Percentiles rank a stretch among this genome's conserved stretches.
phyloP scores from a whole-genome alignment of 2,113 vertebrate species.

The Notarius quadriscutis region DNA sequence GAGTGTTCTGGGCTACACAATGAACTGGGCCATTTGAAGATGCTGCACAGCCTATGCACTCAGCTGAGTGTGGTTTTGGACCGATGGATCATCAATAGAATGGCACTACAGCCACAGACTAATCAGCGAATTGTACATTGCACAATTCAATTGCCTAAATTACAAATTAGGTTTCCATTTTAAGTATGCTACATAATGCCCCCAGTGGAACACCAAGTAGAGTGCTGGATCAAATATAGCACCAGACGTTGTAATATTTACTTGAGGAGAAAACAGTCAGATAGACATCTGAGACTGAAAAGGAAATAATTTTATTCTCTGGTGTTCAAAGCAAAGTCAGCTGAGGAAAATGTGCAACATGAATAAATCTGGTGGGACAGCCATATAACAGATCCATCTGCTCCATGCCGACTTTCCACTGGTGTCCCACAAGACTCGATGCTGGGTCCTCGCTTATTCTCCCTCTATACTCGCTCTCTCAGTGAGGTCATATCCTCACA shows the following conservation, averaged over 20 bases:
- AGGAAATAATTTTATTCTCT: background rate
- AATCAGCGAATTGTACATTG: background rate
- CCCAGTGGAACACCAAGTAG: background rate
- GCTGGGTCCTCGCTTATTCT: background rate
- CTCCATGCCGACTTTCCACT: background rate
- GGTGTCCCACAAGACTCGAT: background rate
- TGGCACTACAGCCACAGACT: background rate
- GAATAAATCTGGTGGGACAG: background rate
- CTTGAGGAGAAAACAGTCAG: background rate
- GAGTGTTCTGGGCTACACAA: background rate
- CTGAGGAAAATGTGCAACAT: background rate
- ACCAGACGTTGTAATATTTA: background rate
- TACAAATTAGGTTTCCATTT: background rate
- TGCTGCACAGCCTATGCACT: background rate
- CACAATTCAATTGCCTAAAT: background rate
- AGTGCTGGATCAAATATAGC: background rate
- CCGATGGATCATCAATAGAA: background rate
- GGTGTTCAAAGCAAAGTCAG: background rate
- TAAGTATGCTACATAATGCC: background rate
- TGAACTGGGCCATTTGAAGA: background rate
- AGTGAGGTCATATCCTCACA: background rate
- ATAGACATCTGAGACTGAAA: background rate
- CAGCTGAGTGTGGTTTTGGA: background rate
- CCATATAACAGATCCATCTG: background rate
- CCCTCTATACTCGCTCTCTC: background rate